phyloP scores from a whole-genome alignment of 2,888 invertebrate species.

The Penaeus monodon region DNA sequence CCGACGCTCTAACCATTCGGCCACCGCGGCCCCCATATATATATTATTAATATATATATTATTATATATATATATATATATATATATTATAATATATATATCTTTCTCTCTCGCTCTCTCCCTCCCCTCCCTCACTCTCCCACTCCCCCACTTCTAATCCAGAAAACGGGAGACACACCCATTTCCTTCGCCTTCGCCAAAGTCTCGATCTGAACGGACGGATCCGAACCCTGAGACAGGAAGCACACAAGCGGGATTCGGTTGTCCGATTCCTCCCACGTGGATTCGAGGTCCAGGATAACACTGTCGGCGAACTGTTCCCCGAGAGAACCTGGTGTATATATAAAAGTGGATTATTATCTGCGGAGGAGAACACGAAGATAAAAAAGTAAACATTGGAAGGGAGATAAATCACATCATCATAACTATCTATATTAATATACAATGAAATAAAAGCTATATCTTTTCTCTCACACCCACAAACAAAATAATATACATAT shows the following conservation, averaged over 20 bases:
- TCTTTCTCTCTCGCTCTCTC: no score
- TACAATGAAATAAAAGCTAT: neutral
- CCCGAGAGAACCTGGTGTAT: conserved; percentile 80
- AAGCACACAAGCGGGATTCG: conserved; percentile 91
- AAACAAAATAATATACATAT: no score
- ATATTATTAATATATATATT: no score
- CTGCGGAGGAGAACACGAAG: conserved; percentile 10
- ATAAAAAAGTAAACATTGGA: neutral
- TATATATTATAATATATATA: no score
- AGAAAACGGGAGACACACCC: conserved; percentile 75
- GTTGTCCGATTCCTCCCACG: conserved; percentile 90
- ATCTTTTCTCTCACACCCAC: neutral
- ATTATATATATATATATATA: no score
- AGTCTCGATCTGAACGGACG: conserved; percentile 90
- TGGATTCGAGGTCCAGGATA: conserved; percentile 89
- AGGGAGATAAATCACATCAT: no score
- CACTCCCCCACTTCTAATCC: neutral
- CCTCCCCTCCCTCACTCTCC: no score
- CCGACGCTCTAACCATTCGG: no score
- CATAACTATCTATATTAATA: no score
- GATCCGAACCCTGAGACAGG: conserved; percentile 94
- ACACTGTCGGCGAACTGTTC: conserved; percentile 90
- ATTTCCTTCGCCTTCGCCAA: conserved; percentile 89
- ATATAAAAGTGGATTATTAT: neutral
- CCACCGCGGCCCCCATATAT: no score